Percentiles rank a stretch among this genome's conserved stretches.
Evolutionary conservation across 2,113 vertebrate species (phyloP).

Genomic region (Fukomys damarensis): DNA sequence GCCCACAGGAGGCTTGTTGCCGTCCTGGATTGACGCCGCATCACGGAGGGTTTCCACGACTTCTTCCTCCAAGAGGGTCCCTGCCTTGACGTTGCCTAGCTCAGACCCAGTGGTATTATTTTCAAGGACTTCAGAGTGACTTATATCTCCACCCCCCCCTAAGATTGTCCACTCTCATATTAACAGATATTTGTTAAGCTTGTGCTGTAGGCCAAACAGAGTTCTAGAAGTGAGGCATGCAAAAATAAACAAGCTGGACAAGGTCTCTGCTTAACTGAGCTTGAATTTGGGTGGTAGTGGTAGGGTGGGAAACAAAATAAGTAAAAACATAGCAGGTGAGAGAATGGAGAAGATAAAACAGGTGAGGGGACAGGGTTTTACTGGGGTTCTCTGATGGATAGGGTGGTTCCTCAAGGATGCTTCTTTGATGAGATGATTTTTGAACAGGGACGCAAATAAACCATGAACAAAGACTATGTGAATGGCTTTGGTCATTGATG

Average conservation of each 20-base stretch:
- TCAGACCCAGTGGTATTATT: not conserved
- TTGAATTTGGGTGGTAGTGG: not conserved
- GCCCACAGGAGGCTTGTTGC: not conserved
- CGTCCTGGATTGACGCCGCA: not conserved
- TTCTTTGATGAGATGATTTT: not conserved
- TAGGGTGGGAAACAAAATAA: not conserved
- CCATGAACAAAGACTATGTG: not conserved
- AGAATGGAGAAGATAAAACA: not conserved
- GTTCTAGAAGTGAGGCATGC: not conserved
- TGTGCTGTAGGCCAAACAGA: not conserved
- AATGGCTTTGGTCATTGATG: not conserved
- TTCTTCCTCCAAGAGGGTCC: not conserved
- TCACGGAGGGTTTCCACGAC: not conserved
- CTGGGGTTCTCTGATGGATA: not conserved
- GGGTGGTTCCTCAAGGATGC: not conserved
- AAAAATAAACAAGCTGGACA: not conserved
- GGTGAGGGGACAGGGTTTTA: fast-evolving
- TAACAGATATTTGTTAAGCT: not conserved
- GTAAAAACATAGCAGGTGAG: not conserved
- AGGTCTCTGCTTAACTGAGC: not conserved
- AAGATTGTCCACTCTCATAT: not conserved
- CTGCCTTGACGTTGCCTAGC: not conserved
- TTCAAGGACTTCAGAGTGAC: not conserved
- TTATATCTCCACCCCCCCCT: not conserved
- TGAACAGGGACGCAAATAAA: not conserved